A percentile compares a stretch with the other conserved stretches of the same genome.
Conservation (phyloP, 2,797 vertebrate species). For the Schizopygopsis malacanthus region DNA sequence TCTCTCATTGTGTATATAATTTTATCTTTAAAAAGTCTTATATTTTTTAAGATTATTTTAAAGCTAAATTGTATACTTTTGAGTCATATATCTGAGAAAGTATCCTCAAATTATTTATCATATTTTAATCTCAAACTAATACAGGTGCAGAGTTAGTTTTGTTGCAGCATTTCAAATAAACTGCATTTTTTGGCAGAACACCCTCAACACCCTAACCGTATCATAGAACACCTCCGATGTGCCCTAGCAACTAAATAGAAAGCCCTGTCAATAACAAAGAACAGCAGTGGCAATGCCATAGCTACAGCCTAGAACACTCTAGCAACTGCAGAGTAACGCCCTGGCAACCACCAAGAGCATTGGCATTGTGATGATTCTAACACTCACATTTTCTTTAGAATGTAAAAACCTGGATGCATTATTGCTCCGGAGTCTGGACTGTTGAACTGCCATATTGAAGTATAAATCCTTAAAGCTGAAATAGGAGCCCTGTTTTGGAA, state of each 20-base stretch:
- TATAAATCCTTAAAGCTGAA: constrained; percentile 8
- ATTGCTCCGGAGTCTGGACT: not conserved
- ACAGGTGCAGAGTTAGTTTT: not conserved
- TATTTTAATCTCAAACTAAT: not conserved
- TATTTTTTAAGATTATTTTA: not conserved
- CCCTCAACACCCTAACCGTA: too few relatives aligned
- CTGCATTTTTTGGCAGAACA: too few relatives aligned
- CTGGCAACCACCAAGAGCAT: not conserved
- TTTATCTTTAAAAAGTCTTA: not conserved
- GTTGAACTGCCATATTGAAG: not conserved
- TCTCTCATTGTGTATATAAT: not conserved
- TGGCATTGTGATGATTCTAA: too few relatives aligned
- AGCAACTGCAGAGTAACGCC: not conserved
- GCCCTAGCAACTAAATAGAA: not conserved
- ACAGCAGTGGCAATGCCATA: not conserved
- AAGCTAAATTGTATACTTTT: not conserved
- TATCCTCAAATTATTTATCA: not conserved
- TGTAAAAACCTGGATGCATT: not conserved
- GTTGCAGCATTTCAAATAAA: not conserved
- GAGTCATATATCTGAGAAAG: not conserved
- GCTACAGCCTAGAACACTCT: too few relatives aligned
- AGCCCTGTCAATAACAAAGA: not conserved
- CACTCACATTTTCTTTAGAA: not conserved
- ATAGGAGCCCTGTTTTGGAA: not conserved
- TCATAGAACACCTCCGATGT: not conserved